Conservation (phyloP, 2,797 vertebrate species). For the Atherinosoma microstoma region DNA sequence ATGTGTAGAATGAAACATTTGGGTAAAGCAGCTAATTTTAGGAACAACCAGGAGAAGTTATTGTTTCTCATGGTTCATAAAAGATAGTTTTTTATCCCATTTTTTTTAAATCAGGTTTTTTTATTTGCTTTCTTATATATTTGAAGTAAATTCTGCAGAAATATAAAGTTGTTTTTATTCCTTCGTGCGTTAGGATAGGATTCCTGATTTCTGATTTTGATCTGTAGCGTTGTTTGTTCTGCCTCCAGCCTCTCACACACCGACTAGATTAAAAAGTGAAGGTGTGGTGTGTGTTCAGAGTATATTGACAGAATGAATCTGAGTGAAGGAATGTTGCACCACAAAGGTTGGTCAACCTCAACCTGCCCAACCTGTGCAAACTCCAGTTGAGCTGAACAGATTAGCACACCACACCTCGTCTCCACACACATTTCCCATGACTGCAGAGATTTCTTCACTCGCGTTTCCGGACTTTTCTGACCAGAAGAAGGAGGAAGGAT, state of each 20-base stretch:
- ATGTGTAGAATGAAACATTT: not conserved
- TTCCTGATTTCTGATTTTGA: not conserved
- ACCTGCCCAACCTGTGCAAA: constrained; percentile 57
- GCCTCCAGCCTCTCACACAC: not conserved
- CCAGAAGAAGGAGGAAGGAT: not conserved
- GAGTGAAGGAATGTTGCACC: constrained; percentile 62
- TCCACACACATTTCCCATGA: not conserved
- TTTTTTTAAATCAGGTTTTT: not conserved
- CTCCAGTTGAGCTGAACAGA: not conserved
- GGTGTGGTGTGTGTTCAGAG: constrained; percentile 52
- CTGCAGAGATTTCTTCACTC: not conserved
- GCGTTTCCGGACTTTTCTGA: constrained; percentile 20
- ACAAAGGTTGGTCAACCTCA: constrained; percentile 40
- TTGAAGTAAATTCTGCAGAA: not conserved
- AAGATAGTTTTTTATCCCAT: not conserved
- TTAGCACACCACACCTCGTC: constrained; percentile 16
- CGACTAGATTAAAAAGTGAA: constrained; percentile 25
- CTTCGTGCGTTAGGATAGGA: no score
- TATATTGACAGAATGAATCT: constrained; percentile 21
- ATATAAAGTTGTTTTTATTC: not conserved
- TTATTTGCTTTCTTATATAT: not conserved
- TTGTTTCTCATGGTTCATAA: not conserved
- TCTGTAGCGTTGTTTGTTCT: not conserved
- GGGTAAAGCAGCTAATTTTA: not conserved
- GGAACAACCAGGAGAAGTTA: not conserved